A percentile compares a stretch with the other conserved stretches of the same genome.
phyloP scores from a whole-genome alignment of 2,888 invertebrate species.

The Scrobipalpa atriplicella region DNA sequence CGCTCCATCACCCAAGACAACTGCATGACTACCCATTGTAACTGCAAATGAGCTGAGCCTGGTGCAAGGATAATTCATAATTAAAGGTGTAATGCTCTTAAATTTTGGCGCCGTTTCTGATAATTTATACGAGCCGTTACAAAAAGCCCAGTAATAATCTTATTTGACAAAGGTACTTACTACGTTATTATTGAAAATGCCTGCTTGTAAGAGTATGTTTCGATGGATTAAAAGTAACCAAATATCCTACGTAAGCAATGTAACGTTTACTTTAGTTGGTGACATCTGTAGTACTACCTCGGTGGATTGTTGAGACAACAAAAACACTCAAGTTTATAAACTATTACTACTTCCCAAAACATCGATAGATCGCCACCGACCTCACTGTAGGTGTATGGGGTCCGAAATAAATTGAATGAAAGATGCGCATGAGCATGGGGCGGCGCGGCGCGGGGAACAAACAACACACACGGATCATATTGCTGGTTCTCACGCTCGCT shows the following conservation, averaged over 20 bases:
- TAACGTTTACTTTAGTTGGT: too few relatives aligned
- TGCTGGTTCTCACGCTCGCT: slow-evolving; percentile 22
- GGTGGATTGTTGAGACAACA: too few relatives aligned
- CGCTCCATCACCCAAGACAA: slow-evolving; percentile 42
- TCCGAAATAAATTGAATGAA: slow-evolving; percentile 16
- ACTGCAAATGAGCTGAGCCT: slow-evolving; percentile 18
- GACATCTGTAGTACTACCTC: too few relatives aligned
- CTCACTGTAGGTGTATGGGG: slow-evolving; percentile 7
- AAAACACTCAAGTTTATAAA: background rate
- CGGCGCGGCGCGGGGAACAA: background rate
- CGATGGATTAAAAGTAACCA: too few relatives aligned
- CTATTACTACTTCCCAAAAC: background rate
- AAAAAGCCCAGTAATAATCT: background rate
- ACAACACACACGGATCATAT: slow-evolving; percentile 15
- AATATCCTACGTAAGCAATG: too few relatives aligned
- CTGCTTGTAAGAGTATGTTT: too few relatives aligned
- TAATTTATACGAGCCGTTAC: background rate
- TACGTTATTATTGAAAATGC: too few relatives aligned
- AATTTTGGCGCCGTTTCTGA: slow-evolving; percentile 1
- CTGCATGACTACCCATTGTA: slow-evolving; percentile 45
- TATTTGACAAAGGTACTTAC: background rate
- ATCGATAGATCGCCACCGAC: slow-evolving; percentile 10
- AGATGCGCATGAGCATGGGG: background rate
- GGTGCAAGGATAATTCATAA: slow-evolving; percentile 17
- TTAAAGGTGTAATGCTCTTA: slow-evolving; percentile 4